phyloP scores from a whole-genome alignment of 2,113 vertebrate species.

The Petaurus breviceps region DNA sequence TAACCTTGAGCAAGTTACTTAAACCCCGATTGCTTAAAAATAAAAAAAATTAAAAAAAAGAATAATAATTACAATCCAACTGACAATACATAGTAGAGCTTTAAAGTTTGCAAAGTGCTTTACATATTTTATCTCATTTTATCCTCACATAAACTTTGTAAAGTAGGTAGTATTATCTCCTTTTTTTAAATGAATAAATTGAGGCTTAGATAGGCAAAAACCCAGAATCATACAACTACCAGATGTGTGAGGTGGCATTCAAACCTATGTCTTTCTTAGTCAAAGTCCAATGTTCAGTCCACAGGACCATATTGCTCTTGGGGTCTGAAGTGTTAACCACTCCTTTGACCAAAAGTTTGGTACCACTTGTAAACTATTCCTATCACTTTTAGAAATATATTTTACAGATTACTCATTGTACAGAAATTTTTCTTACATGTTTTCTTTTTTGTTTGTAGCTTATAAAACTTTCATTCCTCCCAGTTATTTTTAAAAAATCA shows the following conservation, averaged over 20 bases:
- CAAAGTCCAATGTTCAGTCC: not conserved
- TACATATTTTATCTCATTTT: not conserved
- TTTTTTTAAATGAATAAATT: not conserved
- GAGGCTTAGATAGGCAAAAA: not conserved
- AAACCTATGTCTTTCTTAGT: not conserved
- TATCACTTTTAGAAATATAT: not conserved
- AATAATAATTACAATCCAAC: not conserved
- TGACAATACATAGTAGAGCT: not conserved
- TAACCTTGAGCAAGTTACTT: no score
- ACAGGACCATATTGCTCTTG: not conserved
- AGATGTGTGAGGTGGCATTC: not conserved
- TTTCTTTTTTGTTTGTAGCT: not conserved
- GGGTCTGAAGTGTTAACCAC: not conserved
- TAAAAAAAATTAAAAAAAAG: not conserved
- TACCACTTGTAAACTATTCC: not conserved
- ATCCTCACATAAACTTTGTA: not conserved
- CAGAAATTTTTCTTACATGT: not conserved
- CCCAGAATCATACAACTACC: not conserved
- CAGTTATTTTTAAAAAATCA: not conserved
- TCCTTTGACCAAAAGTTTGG: not conserved
- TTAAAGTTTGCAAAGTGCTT: not conserved
- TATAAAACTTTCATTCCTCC: slow-evolving; percentile 6
- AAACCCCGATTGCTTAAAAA: no score
- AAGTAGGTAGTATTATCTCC: not conserved
- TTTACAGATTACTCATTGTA: not conserved